Conservation (phyloP, 2,888 invertebrate genomes). For the Phania funesta region DNA sequence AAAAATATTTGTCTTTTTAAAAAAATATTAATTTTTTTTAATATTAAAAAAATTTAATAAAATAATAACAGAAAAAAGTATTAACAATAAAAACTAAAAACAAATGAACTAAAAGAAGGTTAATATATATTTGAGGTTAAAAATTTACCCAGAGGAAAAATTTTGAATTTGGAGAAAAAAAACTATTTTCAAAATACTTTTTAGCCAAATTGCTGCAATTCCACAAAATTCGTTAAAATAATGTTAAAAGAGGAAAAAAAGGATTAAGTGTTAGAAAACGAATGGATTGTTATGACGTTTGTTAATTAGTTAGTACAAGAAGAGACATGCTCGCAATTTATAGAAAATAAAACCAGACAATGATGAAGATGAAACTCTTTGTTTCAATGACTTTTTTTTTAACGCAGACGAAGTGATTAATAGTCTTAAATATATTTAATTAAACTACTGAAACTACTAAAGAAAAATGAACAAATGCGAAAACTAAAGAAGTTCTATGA, state of each 20-base stretch:
- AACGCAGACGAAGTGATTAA: conserved; percentile 4
- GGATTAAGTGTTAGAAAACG: conserved; percentile 14
- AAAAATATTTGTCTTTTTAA: no score
- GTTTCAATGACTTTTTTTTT: conserved; percentile 20
- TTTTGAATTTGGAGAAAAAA: conserved; percentile 51
- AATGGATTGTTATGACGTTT: conserved; percentile 22
- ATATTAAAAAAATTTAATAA: no score
- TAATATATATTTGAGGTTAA: neutral
- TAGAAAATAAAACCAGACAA: conserved; percentile 80
- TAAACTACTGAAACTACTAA: conserved; percentile 54
- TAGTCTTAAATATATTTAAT: conserved; percentile 22
- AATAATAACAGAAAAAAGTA: neutral
- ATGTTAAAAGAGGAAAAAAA: conserved; percentile 4
- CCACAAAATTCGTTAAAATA: conserved; percentile 29
- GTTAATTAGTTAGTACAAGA: conserved; percentile 21
- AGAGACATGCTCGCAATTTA: conserved; percentile 79
- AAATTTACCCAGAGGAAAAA: conserved; percentile 32
- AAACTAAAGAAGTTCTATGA: conserved; percentile 54
- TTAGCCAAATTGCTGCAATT: conserved; percentile 59
- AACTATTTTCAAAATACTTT: neutral
- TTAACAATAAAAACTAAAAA: neutral
- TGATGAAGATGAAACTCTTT: conserved; percentile 61
- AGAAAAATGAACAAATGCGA: conserved; percentile 29
- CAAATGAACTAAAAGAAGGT: neutral
- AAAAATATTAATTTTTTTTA: no score